Evolutionary conservation across 2,797 vertebrate genomes (phyloP).

Genomic region (Oreochromis grahami): DNA sequence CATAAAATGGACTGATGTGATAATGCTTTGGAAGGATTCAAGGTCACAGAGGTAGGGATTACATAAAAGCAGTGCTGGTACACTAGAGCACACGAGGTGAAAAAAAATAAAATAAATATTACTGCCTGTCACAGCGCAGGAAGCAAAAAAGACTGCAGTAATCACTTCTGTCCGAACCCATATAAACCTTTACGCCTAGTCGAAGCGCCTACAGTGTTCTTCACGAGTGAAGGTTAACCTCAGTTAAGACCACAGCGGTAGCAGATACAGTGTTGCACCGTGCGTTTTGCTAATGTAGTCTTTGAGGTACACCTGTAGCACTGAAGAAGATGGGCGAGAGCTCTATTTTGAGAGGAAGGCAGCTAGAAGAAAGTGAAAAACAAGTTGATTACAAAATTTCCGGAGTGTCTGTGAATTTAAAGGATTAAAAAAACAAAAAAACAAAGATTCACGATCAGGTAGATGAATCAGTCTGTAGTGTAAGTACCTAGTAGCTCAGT

Average conservation of each 20-base stretch:
- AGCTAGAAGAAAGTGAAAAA: background rate
- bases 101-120: background rate
- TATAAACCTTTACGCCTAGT: background rate
- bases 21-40: slow-evolving; percentile 40
- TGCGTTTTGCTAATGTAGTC: background rate
- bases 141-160: slow-evolving; percentile 6
- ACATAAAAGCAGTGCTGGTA: slow-evolving; percentile 34
- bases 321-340: background rate
- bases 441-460: background rate
- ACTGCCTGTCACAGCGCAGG: background rate
- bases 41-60: slow-evolving; percentile 53
- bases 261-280: background rate
- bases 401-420: background rate
- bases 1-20: slow-evolving; percentile 60
- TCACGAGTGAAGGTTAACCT: slow-evolving; percentile 19
- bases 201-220: background rate
- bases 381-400: background rate
- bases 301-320: background rate
- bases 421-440: background rate
- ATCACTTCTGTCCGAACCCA: background rate
- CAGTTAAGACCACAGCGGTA: background rate
- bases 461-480: background rate
- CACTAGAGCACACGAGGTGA: slow-evolving; percentile 22
- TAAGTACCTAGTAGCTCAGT: background rate
- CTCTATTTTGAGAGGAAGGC: background rate